phyloP scores from a whole-genome alignment of 1,140 invertebrate species.

The Lucilia cuprina region DNA sequence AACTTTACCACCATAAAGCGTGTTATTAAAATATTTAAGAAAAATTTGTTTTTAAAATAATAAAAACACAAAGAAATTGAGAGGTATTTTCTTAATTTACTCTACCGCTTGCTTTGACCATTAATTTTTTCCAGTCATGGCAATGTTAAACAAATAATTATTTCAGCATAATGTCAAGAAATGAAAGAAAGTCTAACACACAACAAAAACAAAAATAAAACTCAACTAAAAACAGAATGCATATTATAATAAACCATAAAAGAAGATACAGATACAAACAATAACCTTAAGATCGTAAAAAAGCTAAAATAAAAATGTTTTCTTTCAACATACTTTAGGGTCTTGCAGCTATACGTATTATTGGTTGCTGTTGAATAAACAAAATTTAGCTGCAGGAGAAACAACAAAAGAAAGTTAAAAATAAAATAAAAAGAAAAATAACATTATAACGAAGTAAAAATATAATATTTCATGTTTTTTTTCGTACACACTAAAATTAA shows the following conservation, averaged over 20 bases:
- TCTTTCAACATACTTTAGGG: not conserved
- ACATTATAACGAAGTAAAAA: not conserved
- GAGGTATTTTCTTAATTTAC: no score
- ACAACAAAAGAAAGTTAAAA: not conserved
- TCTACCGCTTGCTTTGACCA: no score
- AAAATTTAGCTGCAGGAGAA: not conserved
- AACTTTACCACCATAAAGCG: no score
- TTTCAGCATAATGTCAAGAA: no score
- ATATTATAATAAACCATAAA: not conserved
- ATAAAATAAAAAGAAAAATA: not conserved
- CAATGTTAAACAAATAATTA: no score
- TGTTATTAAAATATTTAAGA: no score
- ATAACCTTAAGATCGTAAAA: not conserved
- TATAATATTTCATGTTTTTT: slow-evolving; percentile 15
- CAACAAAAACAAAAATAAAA: not conserved
- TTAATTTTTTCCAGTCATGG: no score
- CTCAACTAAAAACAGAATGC: not conserved
- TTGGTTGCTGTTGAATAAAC: not conserved
- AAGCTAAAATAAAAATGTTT: not conserved
- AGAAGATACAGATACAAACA: not conserved
- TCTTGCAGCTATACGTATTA: not conserved
- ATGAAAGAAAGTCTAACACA: no score
- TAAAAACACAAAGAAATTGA: no score
- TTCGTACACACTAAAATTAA: slow-evolving; percentile 15
- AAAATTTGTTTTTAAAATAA: no score